Evolutionary conservation across 2,888 invertebrate species (phyloP).

Genomic region (Mactromeris polynyma): DNA sequence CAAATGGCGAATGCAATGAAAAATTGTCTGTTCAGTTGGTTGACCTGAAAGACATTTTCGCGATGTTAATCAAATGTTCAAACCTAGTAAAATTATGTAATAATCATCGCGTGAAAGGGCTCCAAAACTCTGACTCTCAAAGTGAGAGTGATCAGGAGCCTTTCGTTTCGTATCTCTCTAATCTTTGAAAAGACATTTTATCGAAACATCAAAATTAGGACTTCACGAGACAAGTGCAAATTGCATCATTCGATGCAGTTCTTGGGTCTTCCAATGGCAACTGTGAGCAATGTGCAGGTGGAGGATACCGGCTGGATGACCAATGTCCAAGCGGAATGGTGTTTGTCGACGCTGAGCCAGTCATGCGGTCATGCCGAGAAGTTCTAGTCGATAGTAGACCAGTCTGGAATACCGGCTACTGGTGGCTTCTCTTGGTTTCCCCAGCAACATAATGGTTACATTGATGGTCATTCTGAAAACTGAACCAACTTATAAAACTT

Average conservation of each 20-base stretch:
- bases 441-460: neutral
- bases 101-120: neutral
- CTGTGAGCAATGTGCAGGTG: neutral
- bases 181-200: neutral
- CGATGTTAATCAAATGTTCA: neutral
- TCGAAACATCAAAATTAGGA: neutral
- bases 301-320: neutral
- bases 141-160: neutral
- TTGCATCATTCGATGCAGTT: neutral
- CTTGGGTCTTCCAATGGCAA: neutral
- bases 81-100: no score
- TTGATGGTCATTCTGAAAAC: neutral
- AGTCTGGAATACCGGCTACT: slow-evolving; percentile 13
- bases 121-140: neutral
- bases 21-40: neutral
- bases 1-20: neutral
- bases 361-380: neutral
- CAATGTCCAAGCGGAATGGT: neutral
- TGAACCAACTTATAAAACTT: neutral
- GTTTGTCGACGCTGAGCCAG: neutral
- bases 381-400: neutral
- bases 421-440: slow-evolving; percentile 4
- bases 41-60: neutral
- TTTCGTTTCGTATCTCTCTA: neutral
- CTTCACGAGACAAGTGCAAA: neutral